Base-by-base conservation (phyloP, 2,888 invertebrate genomes). In the Phymatocera aterrima region DNA sequence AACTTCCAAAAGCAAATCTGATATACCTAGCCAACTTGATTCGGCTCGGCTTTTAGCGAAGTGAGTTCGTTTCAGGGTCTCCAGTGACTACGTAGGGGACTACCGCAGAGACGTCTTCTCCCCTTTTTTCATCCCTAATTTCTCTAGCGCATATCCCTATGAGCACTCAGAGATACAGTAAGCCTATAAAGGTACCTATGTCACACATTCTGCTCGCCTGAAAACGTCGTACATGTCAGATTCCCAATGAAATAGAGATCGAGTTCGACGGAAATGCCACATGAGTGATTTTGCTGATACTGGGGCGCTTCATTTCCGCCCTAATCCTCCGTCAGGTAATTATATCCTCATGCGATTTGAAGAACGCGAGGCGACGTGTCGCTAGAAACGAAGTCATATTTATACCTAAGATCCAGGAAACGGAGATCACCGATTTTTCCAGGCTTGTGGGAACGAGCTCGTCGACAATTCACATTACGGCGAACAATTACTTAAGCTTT, bases 401-500 rank as follows among this genome's bases (percentile, higher is more conserved):
- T 6, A 2, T 2, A 51, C 51, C 51, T 21, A 51, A 18, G 8
- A 51, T 10, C 2, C 40, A 5, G 4, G 40, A 8, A 40, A 8
- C 40, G 40, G 40, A 40, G 8, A 40, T 40, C n/a, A n/a, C n/a
- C n/a, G n/a, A n/a, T n/a, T n/a, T n/a, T n/a, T 40, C 8, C 8
- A 8, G 40, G 8, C 40, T 40, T 8, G 28, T 21, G 12, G 24
- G 3, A 31, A 6, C 8, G n/a, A 8, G n/a, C 64, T 5, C 64
- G 34, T n/a, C 31, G 37, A n/a, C 34, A n/a, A 34, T 48, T n/a
- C 31, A 10, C 28, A 51, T 70, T 70, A 28, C 31, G 48, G n/a
- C n/a, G 6, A 70, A 51, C 34, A 70, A 70, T 70, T 70, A n/a
- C n/a, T n/a, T n/a, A 43, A n/a, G 12, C 6, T 68, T 43, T 68